Evolutionary conservation across 1,140 invertebrate species (phyloP).

Genomic region (Cyclina sinensis): DNA sequence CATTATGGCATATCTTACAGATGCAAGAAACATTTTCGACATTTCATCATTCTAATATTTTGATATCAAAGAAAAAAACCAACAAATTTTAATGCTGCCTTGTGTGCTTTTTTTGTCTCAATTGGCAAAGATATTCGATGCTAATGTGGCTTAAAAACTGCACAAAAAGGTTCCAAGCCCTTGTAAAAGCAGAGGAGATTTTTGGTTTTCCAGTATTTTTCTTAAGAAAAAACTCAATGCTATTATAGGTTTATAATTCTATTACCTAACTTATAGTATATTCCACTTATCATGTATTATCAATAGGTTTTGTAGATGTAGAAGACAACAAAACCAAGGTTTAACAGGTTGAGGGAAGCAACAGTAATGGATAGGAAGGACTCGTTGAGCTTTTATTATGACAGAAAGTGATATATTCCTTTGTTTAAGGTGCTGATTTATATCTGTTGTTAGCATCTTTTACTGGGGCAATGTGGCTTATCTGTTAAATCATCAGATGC

Average conservation of each 20-base stretch:
- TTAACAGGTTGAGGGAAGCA: slow-evolving; percentile 12
- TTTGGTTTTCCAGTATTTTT: not conserved
- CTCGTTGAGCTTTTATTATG: not conserved
- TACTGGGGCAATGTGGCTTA: slow-evolving; percentile 34
- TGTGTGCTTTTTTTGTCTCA: slow-evolving; percentile 18
- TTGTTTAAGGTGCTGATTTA: slow-evolving; percentile 49
- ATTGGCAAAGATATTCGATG: not conserved
- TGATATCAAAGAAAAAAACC: not conserved
- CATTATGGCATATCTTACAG: not conserved
- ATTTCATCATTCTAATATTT: not conserved
- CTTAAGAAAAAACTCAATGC: too few relatives aligned
- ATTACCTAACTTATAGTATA: not conserved
- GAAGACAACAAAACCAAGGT: slow-evolving; percentile 21
- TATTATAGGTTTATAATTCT: not conserved
- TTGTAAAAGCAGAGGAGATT: slow-evolving; percentile 68
- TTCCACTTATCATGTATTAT: slow-evolving; percentile 9
- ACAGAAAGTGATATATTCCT: slow-evolving; percentile 45
- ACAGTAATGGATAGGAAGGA: slow-evolving; percentile 1
- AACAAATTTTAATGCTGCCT: slow-evolving; percentile 18
- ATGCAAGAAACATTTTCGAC: not conserved
- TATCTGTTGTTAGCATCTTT: slow-evolving; percentile 42
- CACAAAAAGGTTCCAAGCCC: slow-evolving; percentile 69
- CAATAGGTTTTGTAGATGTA: slow-evolving; percentile 3
- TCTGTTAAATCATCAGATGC: slow-evolving; percentile 49
- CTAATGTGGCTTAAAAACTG: slow-evolving; percentile 3